These are phyloP conservation scores for Aldrovandia affinis DNA, from an alignment of 2,797 vertebrate genomes.

Conservation along the genomic window DNA sequence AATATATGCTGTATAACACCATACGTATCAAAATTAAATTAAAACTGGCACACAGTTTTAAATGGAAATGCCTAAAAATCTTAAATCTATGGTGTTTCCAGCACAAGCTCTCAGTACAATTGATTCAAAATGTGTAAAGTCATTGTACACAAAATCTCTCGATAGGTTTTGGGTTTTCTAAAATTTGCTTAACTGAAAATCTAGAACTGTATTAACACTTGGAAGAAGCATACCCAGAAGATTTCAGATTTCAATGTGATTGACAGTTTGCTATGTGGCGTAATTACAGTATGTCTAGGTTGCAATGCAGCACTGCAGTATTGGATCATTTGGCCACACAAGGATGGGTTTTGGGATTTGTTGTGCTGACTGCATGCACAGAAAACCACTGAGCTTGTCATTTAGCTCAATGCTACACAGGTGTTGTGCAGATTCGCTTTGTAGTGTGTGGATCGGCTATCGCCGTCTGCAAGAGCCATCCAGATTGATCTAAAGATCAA, in stretches of 20 bases:
- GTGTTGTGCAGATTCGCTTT: not conserved
- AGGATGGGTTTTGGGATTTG: not conserved
- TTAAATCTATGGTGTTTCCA: too few species aligned
- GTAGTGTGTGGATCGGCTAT: not conserved
- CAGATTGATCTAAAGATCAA: constrained; percentile 3
- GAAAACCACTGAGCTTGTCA: not conserved
- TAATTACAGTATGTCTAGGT: constrained; percentile 8
- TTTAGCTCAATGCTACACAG: not conserved
- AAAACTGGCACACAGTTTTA: not conserved
- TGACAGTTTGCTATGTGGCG: not conserved
- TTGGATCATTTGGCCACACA: not conserved
- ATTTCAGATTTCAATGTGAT: not conserved
- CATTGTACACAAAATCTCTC: too few species aligned
- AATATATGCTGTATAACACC: not conserved
- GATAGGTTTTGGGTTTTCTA: not conserved
- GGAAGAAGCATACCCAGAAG: not conserved
- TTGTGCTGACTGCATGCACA: not conserved
- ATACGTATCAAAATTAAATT: not conserved
- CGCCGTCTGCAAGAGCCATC: not conserved
- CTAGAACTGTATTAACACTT: not conserved
- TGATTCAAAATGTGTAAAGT: too few species aligned
- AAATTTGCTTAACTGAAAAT: not conserved
- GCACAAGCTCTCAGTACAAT: too few species aligned
- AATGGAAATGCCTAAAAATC: not conserved
- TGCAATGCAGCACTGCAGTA: not conserved